Evolutionary conservation across 2,888 invertebrate species (phyloP), one percentile per base, ranked within the genome.

Genomic region (Osmoderma eremita): DNA sequence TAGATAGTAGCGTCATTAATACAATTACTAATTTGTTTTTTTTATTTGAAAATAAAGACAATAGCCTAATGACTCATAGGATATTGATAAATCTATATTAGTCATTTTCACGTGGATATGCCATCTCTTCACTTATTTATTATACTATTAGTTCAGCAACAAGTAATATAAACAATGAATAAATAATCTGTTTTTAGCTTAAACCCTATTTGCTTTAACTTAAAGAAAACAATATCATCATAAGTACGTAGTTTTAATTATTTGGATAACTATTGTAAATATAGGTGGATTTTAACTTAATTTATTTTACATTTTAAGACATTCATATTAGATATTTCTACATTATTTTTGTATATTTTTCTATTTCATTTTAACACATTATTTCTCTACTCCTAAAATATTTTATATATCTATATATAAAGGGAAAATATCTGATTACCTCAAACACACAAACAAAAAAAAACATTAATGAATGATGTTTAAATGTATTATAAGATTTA

Each of bases 401-500:
- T 53, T 63, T 50, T 67, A 62, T 63, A 51, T 42, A 53, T 30
- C n/a, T 30, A 30, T 30, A 30, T 8, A 30, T 30, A 3, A 56
- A 49, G 39, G 36, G 49, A 62, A 63, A 41, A 68, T 65, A 68
- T 68, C 65, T 65, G 56, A 65, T 58, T 68, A 68, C 67, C 67
- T 68, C 67, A 68, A 65, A 65, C 30, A 30, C 30, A 30, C 30
- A 30, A 3, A 24, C 24, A 30, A 30, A 30, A 30, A 30, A 4
- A 10, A 48, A 56, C 65, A 56, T 56, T 58, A 58, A 58, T 65
- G 65, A 54, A 65, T 45, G 58, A 65, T 56, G 54, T 68, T 68
- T 68, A 64, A 64, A 64, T 64, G 58, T 64, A 67, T 50, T 39
- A 67, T 67, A 67, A 64, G 50, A 68, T 62, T 67, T 63, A 67